A percentile compares a stretch with the other conserved stretches of the same genome.
These are phyloP conservation scores for Drymodes brunneopygia DNA, from an alignment of 2,113 vertebrate genomes.

Conservation along the genomic window DNA sequence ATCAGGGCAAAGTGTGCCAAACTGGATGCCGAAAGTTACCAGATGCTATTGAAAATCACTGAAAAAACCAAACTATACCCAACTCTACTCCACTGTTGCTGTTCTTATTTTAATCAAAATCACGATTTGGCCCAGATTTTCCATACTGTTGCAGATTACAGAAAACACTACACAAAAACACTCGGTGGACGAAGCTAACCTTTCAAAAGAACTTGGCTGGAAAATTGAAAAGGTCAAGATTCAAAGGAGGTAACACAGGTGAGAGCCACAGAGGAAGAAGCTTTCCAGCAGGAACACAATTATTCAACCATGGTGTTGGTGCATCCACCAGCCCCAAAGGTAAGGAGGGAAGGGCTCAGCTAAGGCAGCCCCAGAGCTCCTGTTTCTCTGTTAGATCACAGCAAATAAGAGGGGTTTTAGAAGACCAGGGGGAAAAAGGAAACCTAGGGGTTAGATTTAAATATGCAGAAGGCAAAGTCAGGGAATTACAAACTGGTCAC, in stretches of 20 bases:
- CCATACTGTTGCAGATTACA: not conserved
- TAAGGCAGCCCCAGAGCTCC: not conserved
- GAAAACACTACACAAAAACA: not conserved
- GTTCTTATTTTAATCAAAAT: not conserved
- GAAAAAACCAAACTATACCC: not conserved
- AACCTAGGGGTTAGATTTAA: not conserved
- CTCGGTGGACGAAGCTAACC: rapidly evolving
- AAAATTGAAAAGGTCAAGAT: not conserved
- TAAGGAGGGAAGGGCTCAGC: not conserved
- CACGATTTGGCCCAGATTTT: rapidly evolving
- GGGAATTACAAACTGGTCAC: not conserved
- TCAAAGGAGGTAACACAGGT: not conserved
- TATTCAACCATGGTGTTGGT: not conserved
- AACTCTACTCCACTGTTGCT: not conserved
- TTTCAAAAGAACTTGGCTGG: not conserved
- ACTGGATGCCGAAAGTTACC: not conserved
- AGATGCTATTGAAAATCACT: not conserved
- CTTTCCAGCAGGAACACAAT: not conserved
- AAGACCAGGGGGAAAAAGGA: not conserved
- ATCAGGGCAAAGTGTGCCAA: rapidly evolving
- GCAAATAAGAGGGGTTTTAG: not conserved
- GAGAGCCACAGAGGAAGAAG: not conserved
- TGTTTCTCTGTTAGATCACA: not conserved
- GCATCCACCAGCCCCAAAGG: not conserved
- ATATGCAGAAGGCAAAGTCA: not conserved